Evolutionary conservation across 2,888 invertebrate species (phyloP), one percentile per base, ranked within the genome.

Genomic region (Andricus curvator): DNA sequence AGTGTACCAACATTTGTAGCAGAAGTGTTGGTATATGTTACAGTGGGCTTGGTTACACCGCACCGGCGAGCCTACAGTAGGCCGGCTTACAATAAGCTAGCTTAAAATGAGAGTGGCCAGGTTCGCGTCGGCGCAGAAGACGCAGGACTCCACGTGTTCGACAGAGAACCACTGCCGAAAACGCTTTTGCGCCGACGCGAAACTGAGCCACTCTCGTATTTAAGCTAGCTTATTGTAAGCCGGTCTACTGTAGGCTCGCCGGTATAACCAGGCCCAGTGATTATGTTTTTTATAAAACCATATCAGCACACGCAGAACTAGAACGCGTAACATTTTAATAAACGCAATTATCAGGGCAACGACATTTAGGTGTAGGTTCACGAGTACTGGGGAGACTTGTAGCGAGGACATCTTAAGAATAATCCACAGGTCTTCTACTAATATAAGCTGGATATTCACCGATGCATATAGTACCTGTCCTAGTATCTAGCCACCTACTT

Each of bases 241-340:
- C 25, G 25, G 25, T 1, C 25, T 25, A 25, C 25, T 25, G 25
- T 25, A 25, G 25, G 1, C 25, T 25, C 25, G 1, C 25, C 25
- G 25, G 25, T 25, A 1, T 25, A 25, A 25, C 25, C 25, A 25
- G 25, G 25, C 1, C 25, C 25, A n/a, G n/a, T n/a, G 88, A 80
- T 79, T 85, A 84, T 83, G 84, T 84, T 88, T 37, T 88, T 87
- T 86, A 83, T 81, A 80, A 83, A 81, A 82, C 84, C 84, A 82
- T 88, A 89, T 88, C 89, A 82, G 84, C 84, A 82, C 88, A 90
- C 89, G 89, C 88, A 89, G 87, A 92, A 92, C 90, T 91, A 91
- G 92, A 91, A 92, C 90, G 91, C 92, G 92, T 92, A 92, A 92
- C 91, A 89, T 92, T 92, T 92, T 92, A 92, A 92, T 92, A 92